Percentiles rank a stretch among this genome's conserved stretches.
phyloP scores from a whole-genome alignment of 2,113 vertebrate genomes.

The Mastomys coucha region DNA sequence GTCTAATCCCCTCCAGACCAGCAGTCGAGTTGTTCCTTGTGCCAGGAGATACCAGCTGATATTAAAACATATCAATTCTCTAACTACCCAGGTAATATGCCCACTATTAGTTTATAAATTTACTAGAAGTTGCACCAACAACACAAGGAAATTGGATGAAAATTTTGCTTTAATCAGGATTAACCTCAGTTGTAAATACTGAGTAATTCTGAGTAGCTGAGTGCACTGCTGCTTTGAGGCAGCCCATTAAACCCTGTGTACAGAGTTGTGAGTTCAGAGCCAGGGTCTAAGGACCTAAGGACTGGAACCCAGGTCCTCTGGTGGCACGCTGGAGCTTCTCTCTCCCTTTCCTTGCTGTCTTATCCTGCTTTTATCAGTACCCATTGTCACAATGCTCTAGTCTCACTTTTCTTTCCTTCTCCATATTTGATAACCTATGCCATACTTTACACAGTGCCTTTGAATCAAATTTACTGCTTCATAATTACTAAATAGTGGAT shows the following conservation, averaged over 20 bases:
- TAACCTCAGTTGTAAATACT: not conserved
- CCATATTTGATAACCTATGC: slow-evolving; percentile 12
- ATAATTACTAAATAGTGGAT: not conserved
- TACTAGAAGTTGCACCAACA: slow-evolving; percentile 26
- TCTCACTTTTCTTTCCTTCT: not conserved
- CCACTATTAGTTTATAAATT: not conserved
- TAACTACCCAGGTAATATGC: not conserved
- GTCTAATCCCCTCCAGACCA: not conserved
- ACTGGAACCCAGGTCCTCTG: not conserved
- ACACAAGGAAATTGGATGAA: not conserved
- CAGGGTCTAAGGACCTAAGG: not conserved
- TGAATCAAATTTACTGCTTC: slow-evolving; percentile 14
- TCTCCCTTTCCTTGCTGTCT: not conserved
- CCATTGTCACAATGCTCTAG: not conserved
- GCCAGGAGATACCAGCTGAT: not conserved
- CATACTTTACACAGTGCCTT: not conserved
- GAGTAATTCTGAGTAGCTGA: not conserved
- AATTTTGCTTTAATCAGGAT: slow-evolving; percentile 23
- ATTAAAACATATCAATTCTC: not conserved
- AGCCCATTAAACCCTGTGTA: not conserved
- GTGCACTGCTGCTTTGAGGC: not conserved
- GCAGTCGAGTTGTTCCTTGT: not conserved
- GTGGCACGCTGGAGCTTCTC: not conserved
- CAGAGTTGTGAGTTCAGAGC: not conserved
- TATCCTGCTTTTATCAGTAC: not conserved